A percentile compares a stretch with the other conserved stretches of the same genome.
Evolutionary conservation across 2,888 invertebrate species (phyloP).

Genomic region (Clusia tigrina): DNA sequence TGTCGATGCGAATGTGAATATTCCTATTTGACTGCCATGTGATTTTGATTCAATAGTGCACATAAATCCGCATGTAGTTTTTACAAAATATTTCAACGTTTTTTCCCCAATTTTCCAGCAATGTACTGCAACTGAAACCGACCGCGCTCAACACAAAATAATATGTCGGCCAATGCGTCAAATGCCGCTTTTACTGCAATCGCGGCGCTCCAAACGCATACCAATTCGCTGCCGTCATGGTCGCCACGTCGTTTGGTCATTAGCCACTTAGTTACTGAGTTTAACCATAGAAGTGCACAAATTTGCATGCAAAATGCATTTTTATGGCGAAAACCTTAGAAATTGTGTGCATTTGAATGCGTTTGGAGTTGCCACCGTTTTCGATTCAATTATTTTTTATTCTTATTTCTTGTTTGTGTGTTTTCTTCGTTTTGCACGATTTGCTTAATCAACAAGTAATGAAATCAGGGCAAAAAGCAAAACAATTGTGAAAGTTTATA

Average conservation of each 20-base stretch:
- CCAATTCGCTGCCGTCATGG: conserved; percentile 8
- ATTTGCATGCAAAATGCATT: conserved; percentile 50
- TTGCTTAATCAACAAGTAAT: conserved; percentile 21
- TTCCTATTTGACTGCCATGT: no score
- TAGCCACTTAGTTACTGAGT: conserved; percentile 5
- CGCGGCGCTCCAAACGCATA: conserved; percentile 23
- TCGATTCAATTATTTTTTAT: conserved; percentile 7
- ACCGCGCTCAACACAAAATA: no score
- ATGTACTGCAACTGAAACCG: no score
- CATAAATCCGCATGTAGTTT: no score
- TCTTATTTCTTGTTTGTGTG: conserved; percentile 9
- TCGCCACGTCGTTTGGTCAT: conserved; percentile 18
- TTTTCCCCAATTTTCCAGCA: no score
- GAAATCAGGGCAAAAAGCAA: conserved; percentile 49
- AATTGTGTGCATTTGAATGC: conserved; percentile 29
- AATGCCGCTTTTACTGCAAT: conserved; percentile 34
- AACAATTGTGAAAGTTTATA: conserved; percentile 46
- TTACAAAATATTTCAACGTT: no score
- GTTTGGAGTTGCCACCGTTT: neutral
- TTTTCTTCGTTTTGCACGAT: conserved; percentile 33
- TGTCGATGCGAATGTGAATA: no score
- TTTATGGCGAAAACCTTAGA: conserved; percentile 41
- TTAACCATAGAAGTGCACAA: conserved; percentile 1
- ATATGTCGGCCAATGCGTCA: conserved; percentile 55
- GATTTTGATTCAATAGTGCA: no score